A percentile compares a stretch with the other conserved stretches of the same genome.
phyloP scores from a whole-genome alignment of 2,113 vertebrate species.

The Plecturocebus donacophilus region DNA sequence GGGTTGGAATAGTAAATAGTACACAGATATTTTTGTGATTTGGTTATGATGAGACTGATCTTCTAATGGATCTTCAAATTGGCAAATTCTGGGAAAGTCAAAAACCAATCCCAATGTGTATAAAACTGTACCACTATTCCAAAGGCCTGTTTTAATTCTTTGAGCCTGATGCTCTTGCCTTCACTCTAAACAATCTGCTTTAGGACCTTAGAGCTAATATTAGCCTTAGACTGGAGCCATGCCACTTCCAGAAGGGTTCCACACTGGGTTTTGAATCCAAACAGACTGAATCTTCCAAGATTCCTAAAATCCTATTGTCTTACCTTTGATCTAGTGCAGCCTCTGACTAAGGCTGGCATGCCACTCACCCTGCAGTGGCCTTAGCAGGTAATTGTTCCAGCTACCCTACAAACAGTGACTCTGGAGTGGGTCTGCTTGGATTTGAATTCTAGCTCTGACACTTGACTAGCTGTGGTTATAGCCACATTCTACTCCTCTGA shows the following conservation, averaged over 20 bases:
- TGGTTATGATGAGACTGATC: not conserved
- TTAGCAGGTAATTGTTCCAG: not conserved
- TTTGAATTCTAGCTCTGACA: conserved; percentile 14
- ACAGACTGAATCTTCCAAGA: not conserved
- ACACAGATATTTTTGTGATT: not conserved
- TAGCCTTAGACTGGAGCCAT: not conserved
- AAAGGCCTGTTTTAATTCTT: not conserved
- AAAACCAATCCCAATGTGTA: not conserved
- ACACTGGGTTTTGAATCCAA: not conserved
- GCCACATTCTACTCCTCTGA: not conserved
- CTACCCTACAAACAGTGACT: not conserved
- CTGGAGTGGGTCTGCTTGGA: not conserved
- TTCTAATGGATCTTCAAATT: not conserved
- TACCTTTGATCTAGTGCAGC: not conserved
- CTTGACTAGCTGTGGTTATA: conserved; percentile 19
- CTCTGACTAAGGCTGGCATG: not conserved
- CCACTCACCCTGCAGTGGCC: not conserved
- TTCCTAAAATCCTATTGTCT: conserved; percentile 1
- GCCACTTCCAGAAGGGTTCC: not conserved
- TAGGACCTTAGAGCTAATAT: not conserved
- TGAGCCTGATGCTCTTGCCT: not conserved
- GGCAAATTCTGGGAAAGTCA: not conserved
- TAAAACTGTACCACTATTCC: not conserved
- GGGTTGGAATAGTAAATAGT: not conserved
- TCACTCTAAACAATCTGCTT: not conserved